phyloP scores from a whole-genome alignment of 64 coral and sea anemone species.

The Exaiptasia diaphana region DNA sequence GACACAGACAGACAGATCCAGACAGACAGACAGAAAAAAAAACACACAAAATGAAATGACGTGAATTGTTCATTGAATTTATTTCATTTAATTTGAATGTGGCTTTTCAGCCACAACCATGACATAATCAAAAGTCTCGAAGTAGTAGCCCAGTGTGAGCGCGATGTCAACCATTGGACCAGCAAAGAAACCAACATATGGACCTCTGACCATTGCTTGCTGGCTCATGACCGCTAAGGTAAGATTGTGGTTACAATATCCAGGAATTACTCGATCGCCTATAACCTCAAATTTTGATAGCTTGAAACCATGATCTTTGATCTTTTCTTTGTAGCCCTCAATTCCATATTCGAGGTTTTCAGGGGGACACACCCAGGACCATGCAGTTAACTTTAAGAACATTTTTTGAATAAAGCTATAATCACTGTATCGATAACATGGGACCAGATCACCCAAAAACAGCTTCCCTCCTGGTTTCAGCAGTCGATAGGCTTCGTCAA shows the following conservation, averaged over 20 bases:
- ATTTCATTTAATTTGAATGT: background rate
- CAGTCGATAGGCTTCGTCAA: slow-evolving; percentile 36
- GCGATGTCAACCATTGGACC: slow-evolving; percentile 31
- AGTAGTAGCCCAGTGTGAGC: background rate
- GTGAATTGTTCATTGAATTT: too few relatives aligned
- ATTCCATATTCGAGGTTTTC: slow-evolving; percentile 40
- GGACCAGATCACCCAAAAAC: slow-evolving; percentile 4
- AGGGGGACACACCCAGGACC: background rate
- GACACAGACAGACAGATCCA: too few relatives aligned
- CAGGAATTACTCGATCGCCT: slow-evolving; percentile 57
- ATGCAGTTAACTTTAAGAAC: background rate
- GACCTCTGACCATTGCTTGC: slow-evolving; percentile 42
- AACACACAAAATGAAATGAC: too few relatives aligned
- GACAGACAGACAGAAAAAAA: too few relatives aligned
- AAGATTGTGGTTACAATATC: slow-evolving; percentile 40
- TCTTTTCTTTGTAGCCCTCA: slow-evolving; percentile 2
- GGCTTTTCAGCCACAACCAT: slow-evolving; percentile 37
- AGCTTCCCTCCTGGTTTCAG: slow-evolving; percentile 56
- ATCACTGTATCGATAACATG: background rate
- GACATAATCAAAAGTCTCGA: slow-evolving; percentile 16
- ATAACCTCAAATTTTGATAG: slow-evolving; percentile 23
- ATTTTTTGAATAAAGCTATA: background rate
- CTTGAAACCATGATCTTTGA: slow-evolving; percentile 31
- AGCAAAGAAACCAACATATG: slow-evolving; percentile 22
- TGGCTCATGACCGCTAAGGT: slow-evolving; percentile 38